Percentiles rank a stretch among this genome's conserved stretches.
Conservation (phyloP, 2,888 invertebrate genomes). For the Lithophane socia region DNA sequence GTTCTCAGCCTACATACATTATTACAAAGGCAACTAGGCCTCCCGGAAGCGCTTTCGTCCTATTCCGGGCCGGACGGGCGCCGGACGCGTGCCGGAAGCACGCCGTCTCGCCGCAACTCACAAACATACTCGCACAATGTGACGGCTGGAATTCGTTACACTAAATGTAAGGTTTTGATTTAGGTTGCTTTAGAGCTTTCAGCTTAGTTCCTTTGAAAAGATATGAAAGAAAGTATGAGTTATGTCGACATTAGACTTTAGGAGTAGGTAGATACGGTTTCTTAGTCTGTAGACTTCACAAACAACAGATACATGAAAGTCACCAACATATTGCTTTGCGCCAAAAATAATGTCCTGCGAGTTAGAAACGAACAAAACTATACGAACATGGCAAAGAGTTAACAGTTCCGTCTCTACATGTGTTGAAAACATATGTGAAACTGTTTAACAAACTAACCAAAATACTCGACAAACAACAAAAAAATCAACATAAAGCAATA, state of each 20-base stretch:
- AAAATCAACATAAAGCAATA: neutral
- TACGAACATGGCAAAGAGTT: neutral
- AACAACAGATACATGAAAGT: neutral
- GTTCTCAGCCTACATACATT: conserved; percentile 52
- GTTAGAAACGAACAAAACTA: neutral
- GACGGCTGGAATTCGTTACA: conserved; percentile 36
- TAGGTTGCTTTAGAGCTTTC: conserved; percentile 14
- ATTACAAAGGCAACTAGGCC: conserved; percentile 69
- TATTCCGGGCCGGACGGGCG: conserved; percentile 71
- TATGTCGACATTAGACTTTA: conserved; percentile 4
- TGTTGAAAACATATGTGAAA: neutral
- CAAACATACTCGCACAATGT: conserved; percentile 48
- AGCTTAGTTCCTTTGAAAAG: conserved; percentile 9
- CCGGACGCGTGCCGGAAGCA: conserved; percentile 46
- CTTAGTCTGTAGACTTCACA: neutral
- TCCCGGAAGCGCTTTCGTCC: conserved; percentile 71
- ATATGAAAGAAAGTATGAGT: conserved; percentile 17
- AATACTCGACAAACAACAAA: neutral
- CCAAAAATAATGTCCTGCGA: neutral
- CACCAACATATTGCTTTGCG: neutral
- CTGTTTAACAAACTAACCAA: neutral
- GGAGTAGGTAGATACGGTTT: neutral
- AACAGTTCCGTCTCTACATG: too few relatives aligned
- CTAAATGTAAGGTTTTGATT: conserved; percentile 40
- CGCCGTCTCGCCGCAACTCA: conserved; percentile 59